Evolutionary conservation across 2,888 invertebrate species (phyloP).

Genomic region (Caenorhabditis angaria): DNA sequence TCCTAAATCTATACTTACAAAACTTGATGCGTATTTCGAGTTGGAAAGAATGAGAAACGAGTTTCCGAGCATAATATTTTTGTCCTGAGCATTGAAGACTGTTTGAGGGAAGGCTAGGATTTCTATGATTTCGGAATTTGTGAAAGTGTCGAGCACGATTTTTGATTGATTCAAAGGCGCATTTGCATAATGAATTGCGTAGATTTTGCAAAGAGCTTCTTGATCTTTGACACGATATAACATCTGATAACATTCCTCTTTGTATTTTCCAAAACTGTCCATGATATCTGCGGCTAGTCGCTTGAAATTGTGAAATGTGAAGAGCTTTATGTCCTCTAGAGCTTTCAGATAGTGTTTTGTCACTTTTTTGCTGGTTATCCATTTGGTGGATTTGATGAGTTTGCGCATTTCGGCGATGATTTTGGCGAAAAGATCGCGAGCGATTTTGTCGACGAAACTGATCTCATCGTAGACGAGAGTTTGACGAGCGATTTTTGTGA

Average conservation of each 20-base stretch:
- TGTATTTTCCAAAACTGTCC: not conserved
- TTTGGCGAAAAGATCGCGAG: constrained; percentile 9
- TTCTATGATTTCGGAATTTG: not conserved
- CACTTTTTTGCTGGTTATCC: constrained; percentile 3
- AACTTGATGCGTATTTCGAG: constrained; percentile 17
- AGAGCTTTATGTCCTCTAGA: constrained; percentile 11
- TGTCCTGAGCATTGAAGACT: constrained; percentile 9
- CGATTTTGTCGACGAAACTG: not conserved
- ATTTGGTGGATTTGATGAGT: constrained; percentile 12
- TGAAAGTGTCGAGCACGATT: not conserved
- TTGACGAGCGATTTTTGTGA: not conserved
- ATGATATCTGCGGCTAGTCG: not conserved
- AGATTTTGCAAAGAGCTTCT: not conserved
- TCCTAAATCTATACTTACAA: too few relatives aligned
- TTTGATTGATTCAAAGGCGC: not conserved
- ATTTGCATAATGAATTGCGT: constrained; percentile 1
- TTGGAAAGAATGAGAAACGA: constrained; percentile 17
- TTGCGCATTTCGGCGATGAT: constrained; percentile 6
- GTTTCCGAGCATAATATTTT: constrained; percentile 19
- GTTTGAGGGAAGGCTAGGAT: not conserved
- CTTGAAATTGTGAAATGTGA: constrained; percentile 10
- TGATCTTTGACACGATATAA: too few relatives aligned
- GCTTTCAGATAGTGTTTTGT: constrained; percentile 7
- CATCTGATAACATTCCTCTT: not conserved
- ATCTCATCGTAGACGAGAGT: constrained; percentile 7